Conservation (phyloP, 1,140 invertebrate species). For the Drosophila littoralis region DNA sequence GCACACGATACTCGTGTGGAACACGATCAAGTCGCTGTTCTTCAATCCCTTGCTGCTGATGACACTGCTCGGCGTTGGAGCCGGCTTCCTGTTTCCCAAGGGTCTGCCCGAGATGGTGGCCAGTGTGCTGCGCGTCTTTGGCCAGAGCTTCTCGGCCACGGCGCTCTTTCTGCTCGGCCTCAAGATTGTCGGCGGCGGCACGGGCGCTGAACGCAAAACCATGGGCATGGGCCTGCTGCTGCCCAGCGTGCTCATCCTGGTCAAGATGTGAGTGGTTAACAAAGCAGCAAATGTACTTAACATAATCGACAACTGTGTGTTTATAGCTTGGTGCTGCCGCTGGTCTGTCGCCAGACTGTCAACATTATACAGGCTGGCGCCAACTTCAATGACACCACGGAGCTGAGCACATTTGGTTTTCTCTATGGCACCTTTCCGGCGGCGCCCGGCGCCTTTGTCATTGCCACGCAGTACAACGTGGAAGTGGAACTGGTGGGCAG, state of each 20-base stretch:
- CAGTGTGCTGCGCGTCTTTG: constrained; percentile 91
- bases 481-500: constrained; percentile 92
- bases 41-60: constrained; percentile 96
- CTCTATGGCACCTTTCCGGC: constrained; percentile 98
- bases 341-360: constrained; percentile 94
- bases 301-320: constrained; percentile 1
- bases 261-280: constrained; percentile 90
- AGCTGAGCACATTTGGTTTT: constrained; percentile 96
- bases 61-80: constrained; percentile 95
- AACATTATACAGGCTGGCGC: constrained; percentile 89
- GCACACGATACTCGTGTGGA: constrained; percentile 83
- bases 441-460: constrained; percentile 97
- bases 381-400: constrained; percentile 89
- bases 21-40: constrained; percentile 89
- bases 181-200: constrained; percentile 95
- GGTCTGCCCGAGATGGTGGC: constrained; percentile 90
- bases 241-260: constrained; percentile 93
- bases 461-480: constrained; percentile 94
- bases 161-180: constrained; percentile 96
- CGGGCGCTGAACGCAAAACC: constrained; percentile 86
- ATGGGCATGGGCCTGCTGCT: constrained; percentile 85
- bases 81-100: constrained; percentile 93
- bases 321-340: constrained; percentile 92
- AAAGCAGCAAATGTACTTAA: no score
- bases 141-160: constrained; percentile 94